Evolutionary conservation across 2,113 vertebrate genomes (phyloP).

Genomic region (Antigone vipio): DNA sequence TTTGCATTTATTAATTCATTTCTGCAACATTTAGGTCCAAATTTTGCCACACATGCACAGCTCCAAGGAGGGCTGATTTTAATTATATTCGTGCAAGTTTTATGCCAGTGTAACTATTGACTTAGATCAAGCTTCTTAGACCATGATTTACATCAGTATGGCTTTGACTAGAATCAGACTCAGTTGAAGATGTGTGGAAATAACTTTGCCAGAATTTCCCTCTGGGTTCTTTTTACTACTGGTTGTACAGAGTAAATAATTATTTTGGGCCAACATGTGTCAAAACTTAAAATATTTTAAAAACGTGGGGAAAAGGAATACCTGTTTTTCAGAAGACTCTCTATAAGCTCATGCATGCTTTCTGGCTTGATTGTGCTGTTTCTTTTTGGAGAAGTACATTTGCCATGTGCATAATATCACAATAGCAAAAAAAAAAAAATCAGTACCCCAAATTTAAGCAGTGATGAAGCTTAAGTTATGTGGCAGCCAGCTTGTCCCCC

Average conservation of each 20-base stretch:
- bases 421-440: background rate
- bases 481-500: background rate
- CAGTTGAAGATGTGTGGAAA: conserved; percentile 34
- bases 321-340: background rate
- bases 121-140: conserved; percentile 45
- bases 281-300: conserved; percentile 31
- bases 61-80: conserved; percentile 51
- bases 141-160: conserved; percentile 35
- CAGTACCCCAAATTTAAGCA: background rate
- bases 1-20: conserved; percentile 46
- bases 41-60: conserved; percentile 48
- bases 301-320: conserved; percentile 14
- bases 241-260: conserved; percentile 54
- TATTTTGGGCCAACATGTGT: conserved; percentile 42
- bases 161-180: conserved; percentile 30
- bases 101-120: conserved; percentile 55
- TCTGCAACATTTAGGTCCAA: conserved; percentile 5
- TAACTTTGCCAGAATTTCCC: conserved; percentile 24
- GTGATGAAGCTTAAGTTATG: background rate
- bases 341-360: background rate
- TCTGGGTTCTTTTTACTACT: conserved; percentile 43
- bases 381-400: background rate
- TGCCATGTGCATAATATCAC: background rate
- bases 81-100: background rate
- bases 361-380: background rate